Conservation (phyloP, 2,888 invertebrate species). For the Troglohyphantes excavatus region DNA sequence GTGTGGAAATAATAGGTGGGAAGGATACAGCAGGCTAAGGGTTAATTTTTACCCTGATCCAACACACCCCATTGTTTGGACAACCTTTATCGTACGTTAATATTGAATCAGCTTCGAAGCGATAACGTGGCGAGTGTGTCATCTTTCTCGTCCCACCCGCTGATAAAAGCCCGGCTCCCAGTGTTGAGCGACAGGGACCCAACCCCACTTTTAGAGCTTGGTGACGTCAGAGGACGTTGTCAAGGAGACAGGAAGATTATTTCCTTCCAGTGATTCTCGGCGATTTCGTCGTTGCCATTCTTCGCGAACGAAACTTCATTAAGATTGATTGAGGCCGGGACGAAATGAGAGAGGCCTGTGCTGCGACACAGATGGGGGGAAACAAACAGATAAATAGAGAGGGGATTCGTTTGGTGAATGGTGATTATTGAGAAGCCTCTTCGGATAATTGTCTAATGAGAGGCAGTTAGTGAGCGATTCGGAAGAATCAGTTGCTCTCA, state of each 20-base stretch:
- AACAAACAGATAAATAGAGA: slow-evolving; percentile 26
- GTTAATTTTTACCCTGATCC: background rate
- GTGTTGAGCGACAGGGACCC: slow-evolving; percentile 11
- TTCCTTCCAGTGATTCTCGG: slow-evolving; percentile 48
- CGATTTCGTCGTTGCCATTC: slow-evolving; percentile 69
- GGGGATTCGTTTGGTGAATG: background rate
- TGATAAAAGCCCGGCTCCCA: background rate
- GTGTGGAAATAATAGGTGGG: background rate
- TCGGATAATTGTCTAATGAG: slow-evolving; percentile 42
- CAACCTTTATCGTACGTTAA: background rate
- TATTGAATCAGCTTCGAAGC: background rate
- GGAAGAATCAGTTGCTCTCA: background rate
- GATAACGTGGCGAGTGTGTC: background rate
- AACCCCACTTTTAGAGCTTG: slow-evolving; percentile 26
- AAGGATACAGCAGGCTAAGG: background rate
- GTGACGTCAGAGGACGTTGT: slow-evolving; percentile 65
- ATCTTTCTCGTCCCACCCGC: background rate
- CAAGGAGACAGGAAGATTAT: slow-evolving; percentile 59
- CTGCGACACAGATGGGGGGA: background rate
- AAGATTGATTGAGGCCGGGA: slow-evolving; percentile 64
- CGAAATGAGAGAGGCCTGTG: slow-evolving; percentile 33
- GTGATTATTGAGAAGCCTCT: slow-evolving; percentile 19
- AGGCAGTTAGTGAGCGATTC: background rate
- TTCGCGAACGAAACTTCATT: slow-evolving; percentile 69
- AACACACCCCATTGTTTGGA: background rate